Percentiles rank a stretch among this genome's conserved stretches.
Conservation (phyloP, 2,888 invertebrate species). For the Globia sparganii region DNA sequence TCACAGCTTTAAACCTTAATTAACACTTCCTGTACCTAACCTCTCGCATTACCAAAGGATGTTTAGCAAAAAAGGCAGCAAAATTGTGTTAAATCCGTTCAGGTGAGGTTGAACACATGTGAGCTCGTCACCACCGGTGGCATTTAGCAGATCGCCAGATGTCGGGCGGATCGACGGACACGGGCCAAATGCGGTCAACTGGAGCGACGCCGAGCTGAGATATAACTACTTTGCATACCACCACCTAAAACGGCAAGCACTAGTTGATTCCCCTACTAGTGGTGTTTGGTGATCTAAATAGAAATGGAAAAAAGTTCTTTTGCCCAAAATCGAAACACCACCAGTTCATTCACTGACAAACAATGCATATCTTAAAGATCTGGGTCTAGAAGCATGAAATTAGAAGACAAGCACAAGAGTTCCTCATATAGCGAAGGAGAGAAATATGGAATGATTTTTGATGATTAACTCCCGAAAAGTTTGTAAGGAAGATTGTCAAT, state of each 20-base stretch:
- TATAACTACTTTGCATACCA: slow-evolving; percentile 69
- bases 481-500: too few species aligned
- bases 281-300: neutral
- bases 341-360: neutral
- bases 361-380: neutral
- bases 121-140: slow-evolving; percentile 44
- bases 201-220: slow-evolving; percentile 61
- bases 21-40: slow-evolving; percentile 54
- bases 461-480: neutral
- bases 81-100: slow-evolving; percentile 60
- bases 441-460: neutral
- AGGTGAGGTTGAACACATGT: slow-evolving; percentile 65
- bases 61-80: slow-evolving; percentile 54
- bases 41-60: slow-evolving; percentile 56
- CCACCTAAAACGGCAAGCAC: slow-evolving; percentile 60
- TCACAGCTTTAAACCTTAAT: slow-evolving; percentile 40
- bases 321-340: neutral
- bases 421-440: neutral
- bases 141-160: slow-evolving; percentile 66
- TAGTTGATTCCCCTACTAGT: slow-evolving; percentile 41
- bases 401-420: neutral
- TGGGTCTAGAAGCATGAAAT: neutral
- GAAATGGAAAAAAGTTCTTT: neutral
- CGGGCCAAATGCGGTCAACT: slow-evolving; percentile 69
- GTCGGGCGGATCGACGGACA: slow-evolving; percentile 58